Percentiles rank a stretch among this genome's conserved stretches.
Evolutionary conservation across 2,113 vertebrate genomes (phyloP).

Genomic region (Solea senegalensis): DNA sequence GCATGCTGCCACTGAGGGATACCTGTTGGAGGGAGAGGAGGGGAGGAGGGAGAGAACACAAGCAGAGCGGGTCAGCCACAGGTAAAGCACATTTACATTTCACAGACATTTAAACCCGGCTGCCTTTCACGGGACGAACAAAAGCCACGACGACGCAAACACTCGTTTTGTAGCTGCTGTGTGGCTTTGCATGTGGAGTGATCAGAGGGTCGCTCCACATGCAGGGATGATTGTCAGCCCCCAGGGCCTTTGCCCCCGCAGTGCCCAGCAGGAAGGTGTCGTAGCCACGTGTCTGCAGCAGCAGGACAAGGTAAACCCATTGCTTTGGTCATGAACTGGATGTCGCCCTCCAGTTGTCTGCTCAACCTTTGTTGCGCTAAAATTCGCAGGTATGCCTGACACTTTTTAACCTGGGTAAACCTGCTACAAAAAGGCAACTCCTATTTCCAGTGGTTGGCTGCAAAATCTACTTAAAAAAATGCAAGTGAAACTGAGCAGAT

Average conservation of each 20-base stretch:
- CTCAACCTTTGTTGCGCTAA: neutral
- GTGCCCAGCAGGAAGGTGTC: constrained; percentile 25
- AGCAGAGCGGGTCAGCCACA: constrained; percentile 18
- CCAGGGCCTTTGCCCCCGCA: neutral
- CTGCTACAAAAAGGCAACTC: no score
- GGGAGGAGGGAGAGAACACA: neutral
- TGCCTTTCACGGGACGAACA: constrained; percentile 2
- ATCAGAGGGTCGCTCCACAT: constrained; percentile 20
- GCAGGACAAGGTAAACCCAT: constrained; percentile 35
- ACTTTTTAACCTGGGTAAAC: no score
- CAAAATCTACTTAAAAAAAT: no score
- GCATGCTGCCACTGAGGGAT: constrained; percentile 88
- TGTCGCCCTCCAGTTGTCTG: neutral
- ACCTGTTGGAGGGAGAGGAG: constrained; percentile 73
- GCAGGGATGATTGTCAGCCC: constrained; percentile 10
- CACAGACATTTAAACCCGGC: neutral
- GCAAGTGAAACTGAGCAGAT: no score
- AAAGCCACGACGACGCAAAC: constrained; percentile 35
- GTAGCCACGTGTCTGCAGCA: constrained; percentile 17
- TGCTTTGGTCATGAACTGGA: neutral
- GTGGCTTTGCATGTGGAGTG: constrained; percentile 20
- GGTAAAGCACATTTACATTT: constrained; percentile 32
- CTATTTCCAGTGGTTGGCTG: no score
- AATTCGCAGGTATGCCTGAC: no score
- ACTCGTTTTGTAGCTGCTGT: constrained; percentile 50